These are phyloP conservation scores for Hippoglossus stenolepis DNA, from an alignment of 2,113 vertebrate species.

Conservation along the genomic window DNA sequence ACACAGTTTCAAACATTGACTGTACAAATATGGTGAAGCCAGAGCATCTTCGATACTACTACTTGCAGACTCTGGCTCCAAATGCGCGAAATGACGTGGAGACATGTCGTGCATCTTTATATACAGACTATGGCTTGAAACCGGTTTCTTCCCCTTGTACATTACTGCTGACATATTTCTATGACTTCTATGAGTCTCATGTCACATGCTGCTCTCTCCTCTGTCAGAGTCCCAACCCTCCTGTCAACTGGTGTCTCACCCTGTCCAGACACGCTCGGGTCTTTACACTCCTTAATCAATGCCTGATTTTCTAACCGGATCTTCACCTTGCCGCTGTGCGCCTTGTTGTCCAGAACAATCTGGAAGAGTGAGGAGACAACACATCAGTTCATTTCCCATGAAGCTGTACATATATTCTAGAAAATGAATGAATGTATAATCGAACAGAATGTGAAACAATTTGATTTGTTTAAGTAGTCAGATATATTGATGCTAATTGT, in stretches of 20 bases:
- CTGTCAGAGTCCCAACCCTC: neutral
- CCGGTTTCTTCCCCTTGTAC: neutral
- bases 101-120: no score
- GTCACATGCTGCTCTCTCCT: neutral
- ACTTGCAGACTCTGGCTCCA: no score
- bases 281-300: constrained; percentile 90
- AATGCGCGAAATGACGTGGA: no score
- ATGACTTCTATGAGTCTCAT: neutral
- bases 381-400: neutral
- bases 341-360: constrained; percentile 90
- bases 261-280: constrained; percentile 87
- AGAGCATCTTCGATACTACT: no score
- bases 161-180: neutral
- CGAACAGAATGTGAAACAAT: neutral
- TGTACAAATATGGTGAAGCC: no score
- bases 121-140: no score
- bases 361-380: constrained; percentile 42
- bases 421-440: neutral
- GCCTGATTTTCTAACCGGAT: constrained; percentile 88
- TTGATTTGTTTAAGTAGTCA: neutral
- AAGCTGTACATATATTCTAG: neutral
- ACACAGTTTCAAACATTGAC: no score
- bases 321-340: constrained; percentile 92
- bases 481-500: neutral
- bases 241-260: constrained; percentile 79